Conservation (phyloP, 2,888 invertebrate species). For the Campoplex nolae region DNA sequence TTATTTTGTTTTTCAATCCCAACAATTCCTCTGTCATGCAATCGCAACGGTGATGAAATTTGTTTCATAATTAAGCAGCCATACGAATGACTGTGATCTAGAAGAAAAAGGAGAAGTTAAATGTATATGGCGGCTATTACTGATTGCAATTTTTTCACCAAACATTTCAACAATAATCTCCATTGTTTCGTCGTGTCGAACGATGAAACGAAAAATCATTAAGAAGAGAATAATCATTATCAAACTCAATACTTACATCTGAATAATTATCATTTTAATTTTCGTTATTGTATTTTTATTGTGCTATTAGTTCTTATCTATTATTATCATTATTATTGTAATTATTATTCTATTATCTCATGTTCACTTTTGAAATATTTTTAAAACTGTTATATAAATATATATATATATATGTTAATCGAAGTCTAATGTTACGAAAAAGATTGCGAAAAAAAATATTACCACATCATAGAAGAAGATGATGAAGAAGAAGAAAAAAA, state of each 20-base stretch:
- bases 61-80: conserved; percentile 79
- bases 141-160: conserved; percentile 78
- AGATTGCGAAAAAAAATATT: conserved; percentile 71
- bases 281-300: conserved; percentile 74
- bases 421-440: conserved; percentile 77
- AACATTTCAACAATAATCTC: conserved; percentile 49
- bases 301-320: conserved; percentile 72
- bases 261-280: conserved; percentile 62
- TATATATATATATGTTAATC: conserved; percentile 76
- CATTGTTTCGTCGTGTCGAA: conserved; percentile 18
- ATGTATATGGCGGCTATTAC: conserved; percentile 79
- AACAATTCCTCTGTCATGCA: conserved; percentile 20
- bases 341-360: conserved; percentile 78
- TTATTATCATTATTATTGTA: conserved; percentile 77
- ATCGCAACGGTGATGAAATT: conserved; percentile 76
- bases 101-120: conserved; percentile 74
- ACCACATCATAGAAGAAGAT: conserved; percentile 63
- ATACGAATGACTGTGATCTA: conserved; percentile 82
- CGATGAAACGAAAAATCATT: conserved; percentile 6
- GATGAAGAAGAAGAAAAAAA: conserved; percentile 38
- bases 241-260: conserved; percentile 48
- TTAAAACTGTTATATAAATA: conserved; percentile 80
- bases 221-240: conserved; percentile 21
- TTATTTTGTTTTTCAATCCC: conserved; percentile 1
- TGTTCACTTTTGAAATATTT: conserved; percentile 81